Base-by-base conservation (phyloP, 2,113 vertebrate genomes). In the Anguilla rostrata region DNA sequence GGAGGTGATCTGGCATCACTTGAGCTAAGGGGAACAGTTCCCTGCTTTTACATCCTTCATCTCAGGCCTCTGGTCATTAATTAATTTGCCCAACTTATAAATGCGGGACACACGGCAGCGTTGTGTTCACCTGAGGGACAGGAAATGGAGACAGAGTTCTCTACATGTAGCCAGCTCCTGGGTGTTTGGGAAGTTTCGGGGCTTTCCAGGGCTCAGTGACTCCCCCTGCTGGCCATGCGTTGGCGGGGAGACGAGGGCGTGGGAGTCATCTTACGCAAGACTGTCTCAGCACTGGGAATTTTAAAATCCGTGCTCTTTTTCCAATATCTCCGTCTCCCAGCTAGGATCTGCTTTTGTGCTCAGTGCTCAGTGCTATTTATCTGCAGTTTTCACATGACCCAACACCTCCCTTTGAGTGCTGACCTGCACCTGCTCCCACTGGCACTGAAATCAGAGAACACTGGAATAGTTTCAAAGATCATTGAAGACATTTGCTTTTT, bases 181-280 rank as follows among this genome's bases (percentile, higher is more conserved):
- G 84, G 15, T 53, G 71, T 39, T 43, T 75, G 82, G 75, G 82
- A 87, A 84, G 29, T 81, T 34, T 60, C 20, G 85, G 83, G 78
- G 78, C n/a, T 81, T 86, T 81, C 85, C 85, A 46, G 78, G 39
- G 85, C 56, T 34, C 43, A 66, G 11, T 57, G 82, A 34, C 2
- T 60, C 53, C 12, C 3, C n/a, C 57, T 20, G 60, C 60, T 66
- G 60, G 60, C 26, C 60, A 3, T n/a, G 34, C 43, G 15, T 26
- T 22, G 8, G 3, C 22, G 11, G 39, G 22, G 60, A 39, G 29
- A 14, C 11, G 34, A 12, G 34, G 39, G 83, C 22, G 41, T 40
- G 63, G 56, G 43, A 78, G 71, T 84, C 83, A 87, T 87, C 46
- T 40, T 20, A 46, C 39, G 60, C 57, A 71, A 78, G n/a, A 39